Percentiles rank a stretch among this genome's conserved stretches.
Conservation (phyloP, 2,797 vertebrate species). For the Mus minutoides region DNA sequence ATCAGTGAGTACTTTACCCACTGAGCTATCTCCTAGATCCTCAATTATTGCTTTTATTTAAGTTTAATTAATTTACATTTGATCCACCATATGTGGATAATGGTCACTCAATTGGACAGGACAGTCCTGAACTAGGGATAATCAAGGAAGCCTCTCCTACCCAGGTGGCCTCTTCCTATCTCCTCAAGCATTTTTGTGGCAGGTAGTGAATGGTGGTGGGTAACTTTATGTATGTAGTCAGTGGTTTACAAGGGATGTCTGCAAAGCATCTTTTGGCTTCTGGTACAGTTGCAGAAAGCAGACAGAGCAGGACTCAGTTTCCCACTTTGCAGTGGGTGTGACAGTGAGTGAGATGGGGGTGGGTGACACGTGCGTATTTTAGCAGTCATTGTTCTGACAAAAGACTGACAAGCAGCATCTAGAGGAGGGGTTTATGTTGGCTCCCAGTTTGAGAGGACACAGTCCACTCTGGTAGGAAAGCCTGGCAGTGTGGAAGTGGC, state of each 20-base stretch:
- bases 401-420: background rate
- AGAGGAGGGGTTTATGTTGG: background rate
- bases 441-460: background rate
- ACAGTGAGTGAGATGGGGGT: background rate
- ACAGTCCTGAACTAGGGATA: background rate
- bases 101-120: background rate
- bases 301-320: background rate
- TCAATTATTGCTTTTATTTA: background rate
- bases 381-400: background rate
- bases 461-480: background rate
- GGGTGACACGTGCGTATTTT: background rate
- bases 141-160: background rate
- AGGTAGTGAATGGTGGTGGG: background rate
- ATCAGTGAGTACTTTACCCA: background rate
- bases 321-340: background rate
- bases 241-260: background rate
- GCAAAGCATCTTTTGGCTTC: background rate
- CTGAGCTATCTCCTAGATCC: background rate
- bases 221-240: background rate
- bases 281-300: background rate
- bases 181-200: background rate
- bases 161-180: background rate
- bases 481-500: background rate
- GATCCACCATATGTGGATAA: background rate
- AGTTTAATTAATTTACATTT: background rate